Conservation (phyloP, 2,113 vertebrate species). For the Epinephelus cyanopodus region DNA sequence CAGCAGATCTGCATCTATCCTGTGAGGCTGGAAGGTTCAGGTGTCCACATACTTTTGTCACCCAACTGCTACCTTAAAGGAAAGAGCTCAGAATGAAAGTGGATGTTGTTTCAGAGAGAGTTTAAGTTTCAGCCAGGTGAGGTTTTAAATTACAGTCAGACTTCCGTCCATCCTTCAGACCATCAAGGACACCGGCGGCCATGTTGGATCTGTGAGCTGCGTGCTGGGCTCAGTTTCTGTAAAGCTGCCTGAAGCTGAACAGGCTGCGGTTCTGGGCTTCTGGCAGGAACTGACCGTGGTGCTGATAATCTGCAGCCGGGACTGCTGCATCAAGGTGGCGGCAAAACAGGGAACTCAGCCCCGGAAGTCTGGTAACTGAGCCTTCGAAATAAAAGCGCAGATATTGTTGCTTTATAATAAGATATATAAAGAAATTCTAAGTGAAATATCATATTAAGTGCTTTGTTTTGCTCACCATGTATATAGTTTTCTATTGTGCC, state of each 20-base stretch:
- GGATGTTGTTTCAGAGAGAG: background rate
- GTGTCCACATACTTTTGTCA: slow-evolving; percentile 4
- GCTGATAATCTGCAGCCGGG: slow-evolving; percentile 60
- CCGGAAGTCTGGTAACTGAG: rapidly evolving
- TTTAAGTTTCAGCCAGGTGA: background rate
- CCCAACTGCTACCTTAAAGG: background rate
- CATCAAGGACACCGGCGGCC: slow-evolving; percentile 42
- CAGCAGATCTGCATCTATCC: too few relatives aligned
- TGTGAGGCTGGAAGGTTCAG: background rate
- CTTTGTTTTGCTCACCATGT: too few relatives aligned
- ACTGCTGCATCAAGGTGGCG: slow-evolving; percentile 5
- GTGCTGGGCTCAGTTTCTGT: background rate
- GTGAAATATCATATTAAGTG: background rate
- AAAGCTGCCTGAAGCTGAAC: slow-evolving; percentile 3
- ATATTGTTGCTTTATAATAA: too few relatives aligned
- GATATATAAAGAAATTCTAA: background rate
- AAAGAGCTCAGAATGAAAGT: background rate
- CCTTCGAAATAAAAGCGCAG: slow-evolving; percentile 54
- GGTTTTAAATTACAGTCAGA: background rate
- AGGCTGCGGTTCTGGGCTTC: slow-evolving; percentile 17
- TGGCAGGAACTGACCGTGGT: slow-evolving; percentile 71
- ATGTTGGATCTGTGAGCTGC: slow-evolving; percentile 44
- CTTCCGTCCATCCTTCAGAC: background rate
- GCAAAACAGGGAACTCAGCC: rapidly evolving
- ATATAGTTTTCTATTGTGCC: too few relatives aligned